These are phyloP conservation scores for Ectemnius lituratus DNA, from an alignment of 2,888 invertebrate genomes.

Conservation along the genomic window DNA sequence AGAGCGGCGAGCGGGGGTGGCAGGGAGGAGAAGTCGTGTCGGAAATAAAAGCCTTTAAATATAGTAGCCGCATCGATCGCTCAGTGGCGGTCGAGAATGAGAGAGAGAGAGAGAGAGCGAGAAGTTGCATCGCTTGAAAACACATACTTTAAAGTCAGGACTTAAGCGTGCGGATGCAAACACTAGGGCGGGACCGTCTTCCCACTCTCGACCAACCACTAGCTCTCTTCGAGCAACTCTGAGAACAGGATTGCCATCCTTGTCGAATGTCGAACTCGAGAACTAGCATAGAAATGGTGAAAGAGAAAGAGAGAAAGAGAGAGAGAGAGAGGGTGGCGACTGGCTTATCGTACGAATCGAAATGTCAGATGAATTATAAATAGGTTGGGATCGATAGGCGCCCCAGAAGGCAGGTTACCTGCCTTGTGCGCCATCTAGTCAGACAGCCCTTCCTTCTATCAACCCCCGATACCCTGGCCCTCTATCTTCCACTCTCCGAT, in stretches of 20 bases:
- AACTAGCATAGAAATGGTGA: too few relatives aligned
- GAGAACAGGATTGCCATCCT: too few relatives aligned
- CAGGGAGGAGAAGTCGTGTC: slow-evolving; percentile 31
- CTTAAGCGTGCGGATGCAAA: too few relatives aligned
- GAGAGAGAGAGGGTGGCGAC: slow-evolving; percentile 38
- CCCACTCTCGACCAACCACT: too few relatives aligned
- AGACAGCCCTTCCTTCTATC: slow-evolving; percentile 61
- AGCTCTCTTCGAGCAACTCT: too few relatives aligned
- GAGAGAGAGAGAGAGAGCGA: slow-evolving; percentile 8
- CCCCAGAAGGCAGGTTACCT: slow-evolving; percentile 64
- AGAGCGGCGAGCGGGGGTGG: neutral
- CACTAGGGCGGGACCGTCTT: too few relatives aligned
- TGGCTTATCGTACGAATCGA: slow-evolving; percentile 67
- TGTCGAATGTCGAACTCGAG: too few relatives aligned
- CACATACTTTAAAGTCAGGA: neutral
- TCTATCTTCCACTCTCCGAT: slow-evolving; percentile 60
- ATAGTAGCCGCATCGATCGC: slow-evolving; percentile 14
- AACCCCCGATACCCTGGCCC: slow-evolving; percentile 23
- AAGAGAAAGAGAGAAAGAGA: neutral
- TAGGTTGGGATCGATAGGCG: slow-evolving; percentile 75
- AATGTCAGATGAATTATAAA: slow-evolving; percentile 75
- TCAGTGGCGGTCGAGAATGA: neutral
- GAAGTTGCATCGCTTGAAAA: neutral
- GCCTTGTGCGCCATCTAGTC: slow-evolving; percentile 74
- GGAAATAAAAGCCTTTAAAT: slow-evolving; percentile 35